Evolutionary conservation across 2,113 vertebrate species (phyloP), one percentile per base, ranked within the genome.

Genomic region (Isurus oxyrinchus): DNA sequence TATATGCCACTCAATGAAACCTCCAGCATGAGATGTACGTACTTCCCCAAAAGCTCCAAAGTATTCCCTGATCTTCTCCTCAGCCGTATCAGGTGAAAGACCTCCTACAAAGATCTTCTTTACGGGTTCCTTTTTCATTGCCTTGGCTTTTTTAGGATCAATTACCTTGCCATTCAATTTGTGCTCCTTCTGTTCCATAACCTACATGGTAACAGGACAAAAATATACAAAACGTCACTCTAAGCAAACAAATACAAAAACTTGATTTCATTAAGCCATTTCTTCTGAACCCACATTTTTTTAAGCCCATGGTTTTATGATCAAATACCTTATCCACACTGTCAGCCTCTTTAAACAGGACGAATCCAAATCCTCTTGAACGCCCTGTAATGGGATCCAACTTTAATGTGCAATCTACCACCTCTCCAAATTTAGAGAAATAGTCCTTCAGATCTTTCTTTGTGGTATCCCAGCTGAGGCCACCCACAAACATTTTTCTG

Each of bases 371-470:
- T 93, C 99, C 99, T 97, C 99, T 98, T 0, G 99, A 99, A 63
- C 99, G 98, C 72, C 99, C 99, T 7, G 99, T 99, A 98, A 99
- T 98, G 96, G 99, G 99, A 97, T 99, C 99, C 97, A 99, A 98
- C 97, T 99, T 99, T 97, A 99, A 97, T 59, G 99, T 99, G 98
- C 99, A 99, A 98, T 99, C 99, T 63, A 99, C 99, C 11, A 99
- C 99, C 97, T 99, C 99, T 94, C 99, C 99, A 96, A 99, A 99
- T 97, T 99, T 99, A 96, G 98, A 98, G 97, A 99, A 99, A 97
- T 99, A 99, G 97, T 99, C 99, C 97, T 99, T 99, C 97, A 99
- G 98, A 97, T 99, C 99, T 98, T 99, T 99, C 98, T 99, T 99
- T 6, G 99, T 99, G 25, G 99, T 99, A 98, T 99, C 99, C 99